Conservation (phyloP, 92 coral and sea anemone species). For the Phenganax stokvisi region DNA sequence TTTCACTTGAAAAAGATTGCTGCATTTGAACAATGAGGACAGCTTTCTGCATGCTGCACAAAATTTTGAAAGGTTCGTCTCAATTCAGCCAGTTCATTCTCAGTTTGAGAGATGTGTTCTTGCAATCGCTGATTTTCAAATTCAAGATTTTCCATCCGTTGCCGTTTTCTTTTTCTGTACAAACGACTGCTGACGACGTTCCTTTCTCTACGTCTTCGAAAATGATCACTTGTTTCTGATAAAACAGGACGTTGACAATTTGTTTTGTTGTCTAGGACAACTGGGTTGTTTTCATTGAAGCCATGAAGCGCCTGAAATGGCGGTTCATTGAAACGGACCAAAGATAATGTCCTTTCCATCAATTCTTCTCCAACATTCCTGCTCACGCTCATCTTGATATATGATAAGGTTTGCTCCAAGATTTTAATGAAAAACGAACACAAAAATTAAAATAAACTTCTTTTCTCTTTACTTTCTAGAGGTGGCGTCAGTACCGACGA, state of each 20-base stretch:
- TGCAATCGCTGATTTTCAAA: conserved; percentile 37
- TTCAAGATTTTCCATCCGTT: conserved; percentile 41
- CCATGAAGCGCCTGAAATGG: conserved; percentile 41
- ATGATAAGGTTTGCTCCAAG: not conserved
- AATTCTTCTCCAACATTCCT: conserved; percentile 37
- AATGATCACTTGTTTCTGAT: conserved; percentile 18
- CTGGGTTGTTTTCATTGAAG: conserved; percentile 31
- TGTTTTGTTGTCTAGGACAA: conserved; percentile 27
- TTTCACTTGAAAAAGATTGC: conserved; percentile 2
- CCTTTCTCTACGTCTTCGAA: conserved; percentile 27
- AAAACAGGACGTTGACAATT: conserved; percentile 14
- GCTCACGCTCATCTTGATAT: conserved; percentile 12
- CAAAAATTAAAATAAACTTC: not conserved
- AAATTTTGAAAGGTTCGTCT: conserved; percentile 34
- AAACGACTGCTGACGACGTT: conserved; percentile 38
- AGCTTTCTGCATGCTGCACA: conserved; percentile 42
- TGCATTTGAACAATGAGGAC: conserved; percentile 40
- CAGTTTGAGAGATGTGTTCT: conserved; percentile 24
- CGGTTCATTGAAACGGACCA: conserved; percentile 40
- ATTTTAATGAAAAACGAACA: not conserved
- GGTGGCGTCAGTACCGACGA: conserved; percentile 29
- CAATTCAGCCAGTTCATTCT: conserved; percentile 21
- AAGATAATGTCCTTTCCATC: conserved; percentile 35
- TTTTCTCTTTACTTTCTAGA: not conserved
- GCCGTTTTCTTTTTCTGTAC: conserved; percentile 40